Evolutionary conservation across 2,888 invertebrate genomes (phyloP), one percentile per base, ranked within the genome.

Genomic region (Catocala sponsa): DNA sequence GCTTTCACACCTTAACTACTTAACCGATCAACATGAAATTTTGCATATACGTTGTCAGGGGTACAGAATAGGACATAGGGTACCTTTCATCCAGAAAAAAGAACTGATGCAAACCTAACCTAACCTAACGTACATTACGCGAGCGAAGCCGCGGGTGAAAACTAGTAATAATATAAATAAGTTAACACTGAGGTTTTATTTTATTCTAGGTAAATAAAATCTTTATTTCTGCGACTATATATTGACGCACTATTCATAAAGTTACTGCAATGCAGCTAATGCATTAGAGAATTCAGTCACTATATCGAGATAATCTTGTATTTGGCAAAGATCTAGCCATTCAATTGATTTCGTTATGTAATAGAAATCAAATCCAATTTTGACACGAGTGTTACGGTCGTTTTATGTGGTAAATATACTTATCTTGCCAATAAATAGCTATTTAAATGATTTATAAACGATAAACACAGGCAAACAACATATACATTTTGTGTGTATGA

Each of bases 201-300:
- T 25, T 9, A 15, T 15, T 46, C 25, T 46, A 46, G 6, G 6
- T 38, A 38, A 7, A 2, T n/a, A 6, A 48, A 25, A 25, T 25
- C 4, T 25, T 25, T 25, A 25, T 25, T 25, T 25, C 25, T 25
- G 25, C 25, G 25, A 2, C 25, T 2, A 25, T 25, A 25, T 42
- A 42, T 48, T 41, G 6, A 41, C 7, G 5, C 6, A 11, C 4
- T 10, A 25, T 59, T 63, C 52, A 38, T 13, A 12, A n/a, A 25
- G 15, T 12, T 44, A 65, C 75, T 79, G 83, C 84, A 84, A 63
- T 84, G 82, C 84, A 82, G 84, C 66, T 71, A 72, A 43, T 59
- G 68, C 62, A 62, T 58, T 54, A n/a, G 53, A 65, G 64, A 65
- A 70, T 70, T 66, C 68, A 63, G 66, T 59, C 64, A 59, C 64